Conservation (phyloP, 2,888 invertebrate species). For the Malthinus flaveolus region DNA sequence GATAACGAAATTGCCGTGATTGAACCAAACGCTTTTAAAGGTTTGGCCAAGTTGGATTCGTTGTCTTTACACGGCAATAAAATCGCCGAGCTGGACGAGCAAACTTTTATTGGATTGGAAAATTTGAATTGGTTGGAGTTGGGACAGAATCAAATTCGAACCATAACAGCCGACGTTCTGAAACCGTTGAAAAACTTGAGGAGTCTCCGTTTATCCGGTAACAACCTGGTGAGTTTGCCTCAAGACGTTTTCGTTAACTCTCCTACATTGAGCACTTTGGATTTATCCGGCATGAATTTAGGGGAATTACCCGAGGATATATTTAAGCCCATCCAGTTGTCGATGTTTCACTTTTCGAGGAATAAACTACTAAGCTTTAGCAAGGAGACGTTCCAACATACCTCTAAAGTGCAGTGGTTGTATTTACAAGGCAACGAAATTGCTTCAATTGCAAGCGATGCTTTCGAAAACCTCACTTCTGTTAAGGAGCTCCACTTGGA, state of each 20-base stretch:
- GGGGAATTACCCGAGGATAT: conserved; percentile 3
- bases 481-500: conserved; percentile 11
- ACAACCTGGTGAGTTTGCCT: conserved; percentile 1
- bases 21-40: conserved; percentile 3
- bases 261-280: neutral
- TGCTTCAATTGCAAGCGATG: neutral
- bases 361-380: conserved; percentile 2
- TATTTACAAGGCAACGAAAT: conserved; percentile 5
- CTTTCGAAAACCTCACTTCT: conserved; percentile 1
- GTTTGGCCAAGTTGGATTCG: neutral
- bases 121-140: conserved; percentile 7
- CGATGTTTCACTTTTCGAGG: neutral
- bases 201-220: neutral
- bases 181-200: neutral
- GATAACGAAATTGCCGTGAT: neutral
- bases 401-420: neutral
- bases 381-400: neutral
- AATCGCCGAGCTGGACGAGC: neutral
- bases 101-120: conserved; percentile 8
- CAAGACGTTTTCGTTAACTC: conserved; percentile 3
- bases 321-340: conserved; percentile 1
- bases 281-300: conserved; percentile 1
- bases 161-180: neutral
- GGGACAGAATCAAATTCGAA: neutral
- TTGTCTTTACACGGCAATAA: conserved; percentile 3